A percentile compares a stretch with the other conserved stretches of the same genome.
These are phyloP conservation scores for Pangasius mekongensis DNA, from an alignment of 2,797 vertebrate genomes.

Conservation along the genomic window DNA sequence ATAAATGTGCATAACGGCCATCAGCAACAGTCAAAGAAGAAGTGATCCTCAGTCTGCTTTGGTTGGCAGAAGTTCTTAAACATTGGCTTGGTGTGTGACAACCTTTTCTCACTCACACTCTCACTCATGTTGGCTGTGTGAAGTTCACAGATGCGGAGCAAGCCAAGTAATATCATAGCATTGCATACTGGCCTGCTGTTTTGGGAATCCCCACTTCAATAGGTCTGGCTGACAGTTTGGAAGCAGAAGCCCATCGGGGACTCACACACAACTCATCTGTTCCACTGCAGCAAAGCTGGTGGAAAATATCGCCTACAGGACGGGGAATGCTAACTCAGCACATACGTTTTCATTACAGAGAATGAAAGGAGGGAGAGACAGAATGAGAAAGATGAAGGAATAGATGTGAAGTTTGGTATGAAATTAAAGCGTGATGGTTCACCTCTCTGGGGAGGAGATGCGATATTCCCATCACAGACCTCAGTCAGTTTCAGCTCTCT, in stretches of 20 bases:
- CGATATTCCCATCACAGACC: slow-evolving; percentile 3
- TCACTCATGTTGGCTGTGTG: background rate
- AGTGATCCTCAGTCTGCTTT: background rate
- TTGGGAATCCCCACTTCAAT: slow-evolving; percentile 49
- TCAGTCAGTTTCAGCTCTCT: slow-evolving; percentile 3
- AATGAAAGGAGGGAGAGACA: background rate
- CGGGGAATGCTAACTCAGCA: slow-evolving; percentile 49
- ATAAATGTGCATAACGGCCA: background rate
- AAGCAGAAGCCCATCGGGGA: slow-evolving; percentile 44
- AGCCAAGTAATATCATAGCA: background rate
- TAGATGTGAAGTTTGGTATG: background rate
- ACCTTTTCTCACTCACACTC: background rate
- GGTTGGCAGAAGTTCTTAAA: background rate
- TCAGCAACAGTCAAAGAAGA: background rate
- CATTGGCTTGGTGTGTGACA: slow-evolving; percentile 12
- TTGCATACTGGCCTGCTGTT: slow-evolving; percentile 16
- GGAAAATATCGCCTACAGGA: slow-evolving; percentile 37
- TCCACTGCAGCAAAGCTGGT: slow-evolving; percentile 34
- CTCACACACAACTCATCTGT: slow-evolving; percentile 49
- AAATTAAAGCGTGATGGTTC: slow-evolving; percentile 1
- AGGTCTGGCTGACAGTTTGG: slow-evolving; percentile 42
- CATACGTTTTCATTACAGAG: slow-evolving; percentile 30
- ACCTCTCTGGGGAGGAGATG: slow-evolving; percentile 19
- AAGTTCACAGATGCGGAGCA: background rate
- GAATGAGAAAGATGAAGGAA: background rate